Evolutionary conservation across 1,140 invertebrate genomes (phyloP).

Genomic region (Drosophila malerkotliana): DNA sequence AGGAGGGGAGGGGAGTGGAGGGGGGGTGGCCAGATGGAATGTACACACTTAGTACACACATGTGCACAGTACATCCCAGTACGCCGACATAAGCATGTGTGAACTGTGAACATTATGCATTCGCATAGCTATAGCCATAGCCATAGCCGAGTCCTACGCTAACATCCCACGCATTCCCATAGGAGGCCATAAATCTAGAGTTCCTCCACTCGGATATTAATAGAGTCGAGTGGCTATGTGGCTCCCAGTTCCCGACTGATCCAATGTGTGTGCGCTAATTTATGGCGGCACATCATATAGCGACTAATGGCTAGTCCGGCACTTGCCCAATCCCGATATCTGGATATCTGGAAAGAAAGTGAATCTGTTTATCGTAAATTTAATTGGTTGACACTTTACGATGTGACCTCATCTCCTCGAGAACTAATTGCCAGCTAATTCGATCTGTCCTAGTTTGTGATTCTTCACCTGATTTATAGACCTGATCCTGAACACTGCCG

Average conservation of each 20-base stretch:
- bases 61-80: neutral
- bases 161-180: slow-evolving; percentile 44
- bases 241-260: slow-evolving; percentile 29
- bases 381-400: slow-evolving; percentile 24
- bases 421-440: slow-evolving; percentile 19
- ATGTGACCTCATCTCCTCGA: slow-evolving; percentile 2
- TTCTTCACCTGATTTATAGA: neutral
- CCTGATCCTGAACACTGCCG: slow-evolving; percentile 13
- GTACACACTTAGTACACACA: slow-evolving; percentile 15
- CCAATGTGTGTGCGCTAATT: slow-evolving; percentile 29
- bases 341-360: too few species aligned
- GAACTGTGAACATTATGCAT: slow-evolving; percentile 30
- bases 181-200: slow-evolving; percentile 36
- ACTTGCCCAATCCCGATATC: slow-evolving; percentile 22
- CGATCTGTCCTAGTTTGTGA: neutral
- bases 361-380: slow-evolving; percentile 12
- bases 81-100: neutral
- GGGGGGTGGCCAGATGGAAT: slow-evolving; percentile 20
- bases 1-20: neutral
- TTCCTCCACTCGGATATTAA: slow-evolving; percentile 29
- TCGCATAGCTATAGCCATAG: neutral
- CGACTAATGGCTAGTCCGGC: slow-evolving; percentile 20
- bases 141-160: slow-evolving; percentile 30
- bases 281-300: slow-evolving; percentile 36
- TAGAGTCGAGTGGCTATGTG: slow-evolving; percentile 27